Percentiles rank a stretch among this genome's conserved stretches.
Conservation (phyloP, 2,797 vertebrate species). For the Micrastur ruficollis region DNA sequence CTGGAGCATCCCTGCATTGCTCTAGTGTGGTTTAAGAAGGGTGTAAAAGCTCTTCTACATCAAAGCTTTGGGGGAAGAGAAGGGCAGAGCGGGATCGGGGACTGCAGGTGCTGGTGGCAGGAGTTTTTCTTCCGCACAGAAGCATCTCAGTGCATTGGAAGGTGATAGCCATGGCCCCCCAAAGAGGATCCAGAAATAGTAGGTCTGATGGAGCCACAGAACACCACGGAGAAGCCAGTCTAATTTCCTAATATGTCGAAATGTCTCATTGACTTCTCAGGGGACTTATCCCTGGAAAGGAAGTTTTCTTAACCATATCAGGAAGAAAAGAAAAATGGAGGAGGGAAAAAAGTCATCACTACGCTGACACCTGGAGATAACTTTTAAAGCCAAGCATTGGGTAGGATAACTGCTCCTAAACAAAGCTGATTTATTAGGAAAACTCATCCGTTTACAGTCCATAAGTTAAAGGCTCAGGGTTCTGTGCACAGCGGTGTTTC, state of each 20-base stretch:
- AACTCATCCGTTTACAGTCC: slow-evolving; percentile 36
- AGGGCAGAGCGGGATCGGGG: neutral
- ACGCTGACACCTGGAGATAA: neutral
- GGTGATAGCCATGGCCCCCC: neutral
- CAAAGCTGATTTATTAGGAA: slow-evolving; percentile 64
- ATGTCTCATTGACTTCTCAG: neutral
- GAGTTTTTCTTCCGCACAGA: neutral
- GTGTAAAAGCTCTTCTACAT: neutral
- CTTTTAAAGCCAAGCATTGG: neutral
- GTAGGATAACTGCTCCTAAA: slow-evolving; percentile 5
- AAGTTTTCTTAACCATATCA: neutral
- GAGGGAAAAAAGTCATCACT: neutral
- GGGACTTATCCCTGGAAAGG: neutral
- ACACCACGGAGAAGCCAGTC: neutral
- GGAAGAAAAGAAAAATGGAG: neutral
- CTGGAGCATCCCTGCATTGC: neutral
- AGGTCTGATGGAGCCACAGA: neutral
- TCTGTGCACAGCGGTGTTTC: neutral
- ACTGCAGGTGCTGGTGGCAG: neutral
- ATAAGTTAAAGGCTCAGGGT: slow-evolving; percentile 49
- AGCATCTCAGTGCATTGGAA: neutral
- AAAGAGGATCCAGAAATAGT: neutral
- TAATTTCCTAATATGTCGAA: neutral
- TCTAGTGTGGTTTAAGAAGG: rapidly evolving
- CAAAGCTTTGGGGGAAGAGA: neutral